A percentile compares a stretch with the other conserved stretches of the same genome.
Evolutionary conservation across 2,113 vertebrate species (phyloP).

Genomic region (Drymodes brunneopygia): DNA sequence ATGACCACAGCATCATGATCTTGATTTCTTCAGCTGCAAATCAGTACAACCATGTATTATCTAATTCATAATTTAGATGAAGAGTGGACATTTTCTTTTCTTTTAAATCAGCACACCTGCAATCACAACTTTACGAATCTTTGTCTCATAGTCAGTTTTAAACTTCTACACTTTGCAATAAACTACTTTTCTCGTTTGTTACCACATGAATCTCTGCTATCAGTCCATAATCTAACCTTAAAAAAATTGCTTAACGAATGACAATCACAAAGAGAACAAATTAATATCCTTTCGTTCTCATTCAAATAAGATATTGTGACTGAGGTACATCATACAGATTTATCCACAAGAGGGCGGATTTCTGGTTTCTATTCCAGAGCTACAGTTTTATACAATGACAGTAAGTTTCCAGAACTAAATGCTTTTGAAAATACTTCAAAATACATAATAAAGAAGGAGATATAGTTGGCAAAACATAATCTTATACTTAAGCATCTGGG

Average conservation of each 20-base stretch:
- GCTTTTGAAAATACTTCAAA: neutral
- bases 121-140: neutral
- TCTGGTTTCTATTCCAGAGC: neutral
- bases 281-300: neutral
- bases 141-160: neutral
- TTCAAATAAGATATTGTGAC: rapidly evolving
- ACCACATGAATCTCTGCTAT: neutral
- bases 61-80: neutral
- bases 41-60: neutral
- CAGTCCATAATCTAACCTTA: neutral
- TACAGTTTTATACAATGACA: neutral
- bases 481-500: neutral
- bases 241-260: neutral
- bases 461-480: neutral
- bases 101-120: neutral
- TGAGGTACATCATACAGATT: neutral
- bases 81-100: neutral
- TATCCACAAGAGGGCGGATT: conserved; percentile 36
- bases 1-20: neutral
- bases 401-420: neutral
- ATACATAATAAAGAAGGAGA: neutral
- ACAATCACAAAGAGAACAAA: neutral
- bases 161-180: neutral
- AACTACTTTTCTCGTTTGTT: neutral
- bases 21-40: neutral